Conservation (phyloP, 2,888 invertebrate species). For the Orthonychiurus folsomi region DNA sequence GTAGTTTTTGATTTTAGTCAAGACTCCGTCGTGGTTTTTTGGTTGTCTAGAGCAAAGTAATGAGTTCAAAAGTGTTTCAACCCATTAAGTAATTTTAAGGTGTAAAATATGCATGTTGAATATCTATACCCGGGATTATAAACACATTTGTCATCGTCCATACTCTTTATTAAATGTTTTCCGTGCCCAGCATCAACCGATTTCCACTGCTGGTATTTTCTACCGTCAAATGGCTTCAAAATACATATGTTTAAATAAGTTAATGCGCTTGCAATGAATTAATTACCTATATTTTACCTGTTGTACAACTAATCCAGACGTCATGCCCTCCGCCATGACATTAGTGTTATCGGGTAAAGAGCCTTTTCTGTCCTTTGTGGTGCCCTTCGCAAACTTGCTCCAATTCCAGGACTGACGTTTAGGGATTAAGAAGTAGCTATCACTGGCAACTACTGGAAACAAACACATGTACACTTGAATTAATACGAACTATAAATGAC, state of each 20-base stretch:
- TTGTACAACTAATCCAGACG: background rate
- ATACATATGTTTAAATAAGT: background rate
- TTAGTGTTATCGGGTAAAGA: constrained; percentile 28
- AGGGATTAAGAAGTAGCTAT: constrained; percentile 25
- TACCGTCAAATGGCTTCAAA: constrained; percentile 11
- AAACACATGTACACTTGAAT: too few relatives aligned
- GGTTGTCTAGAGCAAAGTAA: background rate
- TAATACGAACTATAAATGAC: too few relatives aligned
- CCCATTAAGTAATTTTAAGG: background rate
- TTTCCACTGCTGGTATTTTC: constrained; percentile 17
- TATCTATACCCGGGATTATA: constrained; percentile 18
- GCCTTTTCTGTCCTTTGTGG: constrained; percentile 22
- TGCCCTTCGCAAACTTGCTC: constrained; percentile 22
- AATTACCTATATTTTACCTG: background rate
- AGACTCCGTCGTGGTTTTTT: background rate
- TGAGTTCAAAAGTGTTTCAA: too few relatives aligned
- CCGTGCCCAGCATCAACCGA: constrained; percentile 9
- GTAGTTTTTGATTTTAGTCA: background rate
- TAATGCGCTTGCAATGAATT: background rate
- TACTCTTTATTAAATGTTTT: constrained; percentile 13
- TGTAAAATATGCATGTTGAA: too few relatives aligned
- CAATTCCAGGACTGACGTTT: constrained; percentile 30
- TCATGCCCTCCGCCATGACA: constrained; percentile 21
- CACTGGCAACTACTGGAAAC: constrained; percentile 29
- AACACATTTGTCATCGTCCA: constrained; percentile 14